These are phyloP conservation scores for Catharus minimus DNA, from an alignment of 2,113 vertebrate species.

Conservation along the genomic window DNA sequence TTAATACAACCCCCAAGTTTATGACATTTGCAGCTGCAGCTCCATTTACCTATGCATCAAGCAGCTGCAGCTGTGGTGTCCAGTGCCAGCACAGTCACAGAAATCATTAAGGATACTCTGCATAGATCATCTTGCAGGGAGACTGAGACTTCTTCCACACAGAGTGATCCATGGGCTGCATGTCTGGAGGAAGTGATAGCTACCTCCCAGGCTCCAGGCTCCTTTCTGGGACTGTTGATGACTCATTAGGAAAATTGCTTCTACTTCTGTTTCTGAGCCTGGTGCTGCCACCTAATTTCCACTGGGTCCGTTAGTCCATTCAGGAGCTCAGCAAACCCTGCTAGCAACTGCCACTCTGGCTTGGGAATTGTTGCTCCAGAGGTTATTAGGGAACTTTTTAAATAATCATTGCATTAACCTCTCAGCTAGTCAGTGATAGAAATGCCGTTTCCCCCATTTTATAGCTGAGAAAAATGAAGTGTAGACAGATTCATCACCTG, in stretches of 20 bases:
- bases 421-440: conserved; percentile 12
- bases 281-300: conserved; percentile 9
- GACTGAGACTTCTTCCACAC: background rate
- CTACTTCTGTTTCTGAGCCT: background rate
- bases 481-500: conserved; percentile 28
- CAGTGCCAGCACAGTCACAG: background rate
- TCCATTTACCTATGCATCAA: background rate
- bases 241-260: conserved; percentile 27
- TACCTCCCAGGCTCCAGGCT: background rate
- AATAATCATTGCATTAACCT: conserved; percentile 37
- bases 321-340: background rate
- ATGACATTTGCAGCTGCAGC: background rate
- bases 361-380: conserved; percentile 4
- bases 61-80: background rate
- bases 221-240: background rate
- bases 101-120: background rate
- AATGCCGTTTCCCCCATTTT: conserved; percentile 18
- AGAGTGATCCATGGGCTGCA: fast-evolving
- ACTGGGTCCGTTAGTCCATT: background rate
- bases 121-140: background rate
- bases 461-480: conserved; percentile 26
- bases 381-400: conserved; percentile 34
- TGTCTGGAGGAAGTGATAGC: background rate
- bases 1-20: fast-evolving
- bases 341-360: background rate